These are phyloP conservation scores for Oophaga sylvatica DNA, from an alignment of 2,797 vertebrate species.

Conservation along the genomic window DNA sequence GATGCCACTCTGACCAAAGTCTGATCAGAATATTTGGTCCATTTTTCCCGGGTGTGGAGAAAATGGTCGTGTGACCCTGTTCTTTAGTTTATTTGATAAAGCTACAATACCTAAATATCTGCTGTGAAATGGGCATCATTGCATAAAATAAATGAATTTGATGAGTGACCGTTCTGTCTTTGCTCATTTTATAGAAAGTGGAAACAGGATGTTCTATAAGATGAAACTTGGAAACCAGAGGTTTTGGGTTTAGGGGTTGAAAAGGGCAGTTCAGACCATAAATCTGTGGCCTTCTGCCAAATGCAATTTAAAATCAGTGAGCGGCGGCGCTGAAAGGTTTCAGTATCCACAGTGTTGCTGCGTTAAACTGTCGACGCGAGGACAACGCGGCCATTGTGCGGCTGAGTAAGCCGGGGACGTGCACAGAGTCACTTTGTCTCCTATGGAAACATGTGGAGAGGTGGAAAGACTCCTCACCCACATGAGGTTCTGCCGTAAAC, in stretches of 20 bases:
- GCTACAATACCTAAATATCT: background rate
- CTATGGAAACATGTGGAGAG: constrained; percentile 45
- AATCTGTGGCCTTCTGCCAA: constrained; percentile 42
- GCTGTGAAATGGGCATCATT: background rate
- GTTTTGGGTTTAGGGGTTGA: constrained; percentile 49
- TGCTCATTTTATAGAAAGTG: constrained; percentile 14
- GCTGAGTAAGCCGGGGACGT: constrained; percentile 39
- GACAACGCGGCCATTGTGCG: constrained; percentile 53
- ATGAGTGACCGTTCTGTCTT: background rate
- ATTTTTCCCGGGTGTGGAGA: too few species aligned
- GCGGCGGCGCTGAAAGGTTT: constrained; percentile 34
- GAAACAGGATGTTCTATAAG: constrained; percentile 42
- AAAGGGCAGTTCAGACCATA: constrained; percentile 50
- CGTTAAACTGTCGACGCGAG: constrained; percentile 45
- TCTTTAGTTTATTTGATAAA: background rate
- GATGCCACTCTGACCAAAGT: too few species aligned
- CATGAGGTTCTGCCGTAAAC: constrained; percentile 12
- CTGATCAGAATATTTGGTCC: too few species aligned
- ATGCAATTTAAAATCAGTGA: constrained; percentile 38
- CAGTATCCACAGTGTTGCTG: constrained; percentile 48
- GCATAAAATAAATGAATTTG: background rate
- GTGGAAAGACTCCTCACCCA: constrained; percentile 38
- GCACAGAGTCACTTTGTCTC: constrained; percentile 56
- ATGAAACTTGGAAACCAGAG: constrained; percentile 35
- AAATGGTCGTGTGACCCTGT: background rate